phyloP scores from a whole-genome alignment of 2,797 vertebrate genomes.

The Danio choprae region DNA sequence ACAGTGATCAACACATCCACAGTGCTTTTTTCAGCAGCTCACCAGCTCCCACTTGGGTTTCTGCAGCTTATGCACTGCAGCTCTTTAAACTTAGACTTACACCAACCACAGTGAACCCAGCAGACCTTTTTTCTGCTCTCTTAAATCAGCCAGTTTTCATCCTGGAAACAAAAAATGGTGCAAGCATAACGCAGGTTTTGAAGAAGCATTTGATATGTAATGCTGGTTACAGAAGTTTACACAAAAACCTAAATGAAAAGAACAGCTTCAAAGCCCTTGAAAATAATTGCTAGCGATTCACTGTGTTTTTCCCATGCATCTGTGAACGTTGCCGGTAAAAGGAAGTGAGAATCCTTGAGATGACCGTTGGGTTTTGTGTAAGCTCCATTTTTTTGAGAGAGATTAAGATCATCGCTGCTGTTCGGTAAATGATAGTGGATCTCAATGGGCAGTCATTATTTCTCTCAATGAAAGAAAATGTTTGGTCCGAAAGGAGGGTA shows the following conservation, averaged over 20 bases:
- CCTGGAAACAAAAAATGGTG: neutral
- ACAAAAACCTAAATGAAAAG: neutral
- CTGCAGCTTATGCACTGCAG: neutral
- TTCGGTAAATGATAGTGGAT: constrained; percentile 4
- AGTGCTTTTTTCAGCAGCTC: neutral
- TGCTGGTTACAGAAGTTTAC: neutral
- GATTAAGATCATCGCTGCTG: constrained; percentile 7
- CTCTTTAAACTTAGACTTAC: neutral
- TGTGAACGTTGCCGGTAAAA: neutral
- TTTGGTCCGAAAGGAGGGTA: neutral
- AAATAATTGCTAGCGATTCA: neutral
- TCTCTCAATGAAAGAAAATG: constrained; percentile 8
- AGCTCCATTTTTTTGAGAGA: neutral
- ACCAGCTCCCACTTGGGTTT: neutral
- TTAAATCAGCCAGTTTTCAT: constrained; percentile 4
- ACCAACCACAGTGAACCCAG: neutral
- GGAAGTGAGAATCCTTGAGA: neutral
- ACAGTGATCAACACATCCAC: constrained; percentile 9
- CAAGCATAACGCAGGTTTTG: neutral
- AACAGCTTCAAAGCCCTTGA: neutral
- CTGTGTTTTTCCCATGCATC: neutral
- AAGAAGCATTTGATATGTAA: neutral
- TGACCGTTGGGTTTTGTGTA: neutral
- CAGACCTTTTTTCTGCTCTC: neutral
- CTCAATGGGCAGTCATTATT: neutral